Evolutionary conservation across 2,797 vertebrate genomes (phyloP).

Genomic region (Gymnothorax reevesii): DNA sequence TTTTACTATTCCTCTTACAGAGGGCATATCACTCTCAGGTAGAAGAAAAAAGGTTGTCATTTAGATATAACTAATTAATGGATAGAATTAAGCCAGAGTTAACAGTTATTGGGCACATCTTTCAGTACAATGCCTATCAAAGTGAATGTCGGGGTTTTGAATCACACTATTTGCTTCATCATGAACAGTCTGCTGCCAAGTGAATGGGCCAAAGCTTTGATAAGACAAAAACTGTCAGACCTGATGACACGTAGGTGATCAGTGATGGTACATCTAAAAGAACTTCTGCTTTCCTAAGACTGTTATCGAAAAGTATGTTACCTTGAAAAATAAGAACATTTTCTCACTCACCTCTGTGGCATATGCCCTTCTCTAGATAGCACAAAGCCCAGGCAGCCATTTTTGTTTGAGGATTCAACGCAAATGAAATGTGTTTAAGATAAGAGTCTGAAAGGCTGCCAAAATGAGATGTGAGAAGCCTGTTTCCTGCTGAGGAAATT

Average conservation of each 20-base stretch:
- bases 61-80: not conserved
- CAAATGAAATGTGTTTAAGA: not conserved
- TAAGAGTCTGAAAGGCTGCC: not conserved
- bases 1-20: not conserved
- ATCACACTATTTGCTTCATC: slow-evolving; percentile 10
- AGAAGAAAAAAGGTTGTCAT: not conserved
- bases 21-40: not conserved
- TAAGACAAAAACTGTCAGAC: not conserved
- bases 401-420: not conserved
- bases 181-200: slow-evolving; percentile 16
- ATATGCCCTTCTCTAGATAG: not conserved
- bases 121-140: slow-evolving; percentile 1
- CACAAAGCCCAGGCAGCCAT: too few species aligned
- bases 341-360: not conserved
- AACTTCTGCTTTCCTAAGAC: not conserved
- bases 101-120: not conserved
- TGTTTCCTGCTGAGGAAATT: slow-evolving; percentile 8
- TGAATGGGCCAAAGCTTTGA: slow-evolving; percentile 13
- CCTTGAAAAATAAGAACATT: not conserved
- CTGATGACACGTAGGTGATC: slow-evolving; percentile 12
- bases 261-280: not conserved
- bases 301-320: not conserved
- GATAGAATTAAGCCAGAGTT: not conserved
- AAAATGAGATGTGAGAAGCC: not conserved
- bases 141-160: not conserved